A percentile compares a stretch with the other conserved stretches of the same genome.
phyloP scores from a whole-genome alignment of 2,113 vertebrate species.

The Pyrgilauda ruficollis region DNA sequence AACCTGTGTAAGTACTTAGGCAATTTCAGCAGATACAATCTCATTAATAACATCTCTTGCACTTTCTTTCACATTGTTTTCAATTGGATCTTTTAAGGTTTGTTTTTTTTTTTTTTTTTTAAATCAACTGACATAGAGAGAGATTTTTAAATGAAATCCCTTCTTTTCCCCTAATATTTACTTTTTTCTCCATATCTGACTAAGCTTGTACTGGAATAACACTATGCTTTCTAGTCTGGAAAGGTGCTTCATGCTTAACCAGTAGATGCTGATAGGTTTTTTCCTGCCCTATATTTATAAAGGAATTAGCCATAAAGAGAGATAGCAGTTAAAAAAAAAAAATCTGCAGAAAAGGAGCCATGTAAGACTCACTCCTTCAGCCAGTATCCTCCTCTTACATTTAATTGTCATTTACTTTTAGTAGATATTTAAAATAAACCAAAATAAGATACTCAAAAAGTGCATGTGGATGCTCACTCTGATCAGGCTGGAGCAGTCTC shows the following conservation, averaged over 20 bases:
- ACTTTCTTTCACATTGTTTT: neutral
- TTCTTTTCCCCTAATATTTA: neutral
- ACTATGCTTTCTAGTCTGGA: neutral
- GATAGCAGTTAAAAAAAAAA: neutral
- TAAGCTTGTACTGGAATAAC: neutral
- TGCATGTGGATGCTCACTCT: rapidly evolving
- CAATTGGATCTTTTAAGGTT: neutral
- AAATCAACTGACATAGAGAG: neutral
- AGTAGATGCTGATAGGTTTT: neutral
- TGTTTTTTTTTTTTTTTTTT: neutral
- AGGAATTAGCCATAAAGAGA: neutral
- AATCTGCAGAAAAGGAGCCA: neutral
- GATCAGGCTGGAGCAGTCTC: neutral
- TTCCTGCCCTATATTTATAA: neutral
- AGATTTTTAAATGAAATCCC: neutral
- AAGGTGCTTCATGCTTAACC: neutral
- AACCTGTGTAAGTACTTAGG: neutral
- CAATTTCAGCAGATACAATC: conserved; percentile 35
- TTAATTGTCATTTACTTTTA: neutral
- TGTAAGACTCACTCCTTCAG: neutral
- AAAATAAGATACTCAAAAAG: neutral
- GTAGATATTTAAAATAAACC: neutral
- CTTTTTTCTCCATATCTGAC: neutral
- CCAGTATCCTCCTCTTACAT: neutral
- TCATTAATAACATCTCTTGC: conserved; percentile 22